phyloP scores from a whole-genome alignment of 2,797 vertebrate genomes.

The Sebastes ruberrimus region DNA sequence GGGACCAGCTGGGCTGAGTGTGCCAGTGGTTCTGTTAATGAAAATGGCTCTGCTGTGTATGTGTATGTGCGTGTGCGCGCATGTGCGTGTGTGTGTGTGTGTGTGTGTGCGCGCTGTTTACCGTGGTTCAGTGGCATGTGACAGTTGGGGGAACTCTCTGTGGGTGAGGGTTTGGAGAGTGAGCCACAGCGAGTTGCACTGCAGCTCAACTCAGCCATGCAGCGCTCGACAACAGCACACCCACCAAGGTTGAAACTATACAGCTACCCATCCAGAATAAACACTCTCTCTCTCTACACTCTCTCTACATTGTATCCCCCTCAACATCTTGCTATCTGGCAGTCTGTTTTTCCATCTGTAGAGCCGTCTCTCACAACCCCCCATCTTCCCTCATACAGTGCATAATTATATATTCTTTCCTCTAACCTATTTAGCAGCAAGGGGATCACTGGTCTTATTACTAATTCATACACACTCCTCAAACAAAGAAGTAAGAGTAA shows the following conservation, averaged over 20 bases:
- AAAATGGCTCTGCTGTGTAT: conserved; percentile 72
- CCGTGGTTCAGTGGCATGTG: conserved; percentile 82
- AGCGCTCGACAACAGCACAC: conserved; percentile 62
- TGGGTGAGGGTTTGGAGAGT: conserved; percentile 66
- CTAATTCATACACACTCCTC: conserved; percentile 75
- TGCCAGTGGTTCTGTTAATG: conserved; percentile 85
- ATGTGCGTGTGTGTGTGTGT: conserved; percentile 27
- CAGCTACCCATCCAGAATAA: conserved; percentile 64
- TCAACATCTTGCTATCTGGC: conserved; percentile 38
- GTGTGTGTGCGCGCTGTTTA: conserved; percentile 36
- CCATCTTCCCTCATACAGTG: conserved; percentile 31
- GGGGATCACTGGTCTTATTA: conserved; percentile 72
- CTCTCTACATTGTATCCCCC: conserved; percentile 16
- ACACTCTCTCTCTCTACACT: conserved; percentile 18
- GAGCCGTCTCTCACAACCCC: conserved; percentile 49
- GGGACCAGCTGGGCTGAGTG: conserved; percentile 83
- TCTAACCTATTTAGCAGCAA: conserved; percentile 77
- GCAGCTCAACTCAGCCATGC: conserved; percentile 68
- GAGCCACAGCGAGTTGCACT: conserved; percentile 60
- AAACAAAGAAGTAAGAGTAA: conserved; percentile 70
- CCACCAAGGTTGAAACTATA: conserved; percentile 65
- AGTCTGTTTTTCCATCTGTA: conserved; percentile 22
- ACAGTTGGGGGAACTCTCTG: conserved; percentile 78
- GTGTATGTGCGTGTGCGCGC: neutral
- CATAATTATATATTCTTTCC: conserved; percentile 72